Base-by-base conservation (phyloP, 2,888 invertebrate species). In the Orchesellides sinensis region DNA sequence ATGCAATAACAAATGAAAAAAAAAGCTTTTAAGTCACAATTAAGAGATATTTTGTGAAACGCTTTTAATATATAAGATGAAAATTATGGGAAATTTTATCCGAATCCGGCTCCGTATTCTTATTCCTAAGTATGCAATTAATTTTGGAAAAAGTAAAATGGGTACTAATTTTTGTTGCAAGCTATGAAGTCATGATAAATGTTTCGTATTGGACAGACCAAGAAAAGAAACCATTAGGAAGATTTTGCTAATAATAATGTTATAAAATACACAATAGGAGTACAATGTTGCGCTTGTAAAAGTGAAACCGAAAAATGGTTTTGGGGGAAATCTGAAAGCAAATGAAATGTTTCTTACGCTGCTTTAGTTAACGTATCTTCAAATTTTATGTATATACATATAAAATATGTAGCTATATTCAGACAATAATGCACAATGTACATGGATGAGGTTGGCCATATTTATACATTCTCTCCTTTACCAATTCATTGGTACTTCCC, bases 141-240 rank as follows among this genome's bases (percentile, higher is more conserved):
- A 66, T 49, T 54, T 59, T 52, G 29, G 21, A 65, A 74, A 47
- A 52, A n/a, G 52, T 66, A 54, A 73, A 17, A 21, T 40, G 56
- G 59, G 52, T 59, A 77, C 59, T 68, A 77, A 77, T 77, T 77
- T 77, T 32, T 68, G 68, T 35, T 68, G 40, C 56, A 77, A 77
- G 77, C 68, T 77, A 68, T 59, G 66, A 77, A 77, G 68, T 77
- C 77, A 77, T 68, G 77, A 68, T 77, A 68, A 77, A 68, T 77
- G 68, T 77, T 45, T 77, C 59, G 59, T 59, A 49, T 77, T 65
- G 54, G 56, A 66, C 68, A 32, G 19, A 61, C 40, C 19, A 32
- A 74, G 56, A 68, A 68, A 68, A 59, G 68, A 68, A 68, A 68
- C 68, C 77, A 68, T 68, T 68, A 77, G 63, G 29, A 27, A 61